Conservation (phyloP, 2,888 invertebrate species). For the Phalera bucephala region DNA sequence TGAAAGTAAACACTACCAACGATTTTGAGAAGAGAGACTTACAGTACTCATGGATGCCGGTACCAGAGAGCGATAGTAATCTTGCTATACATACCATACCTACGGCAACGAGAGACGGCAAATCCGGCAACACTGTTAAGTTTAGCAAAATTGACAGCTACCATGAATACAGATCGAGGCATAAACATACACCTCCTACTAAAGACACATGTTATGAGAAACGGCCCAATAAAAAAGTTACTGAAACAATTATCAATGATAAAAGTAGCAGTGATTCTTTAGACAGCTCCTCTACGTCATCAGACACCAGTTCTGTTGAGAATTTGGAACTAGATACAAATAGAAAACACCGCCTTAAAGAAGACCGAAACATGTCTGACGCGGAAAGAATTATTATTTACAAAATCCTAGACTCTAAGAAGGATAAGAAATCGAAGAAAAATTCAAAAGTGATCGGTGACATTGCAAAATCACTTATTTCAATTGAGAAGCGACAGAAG, state of each 20-base stretch:
- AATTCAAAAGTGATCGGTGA: constrained; percentile 41
- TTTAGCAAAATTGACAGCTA: constrained; percentile 69
- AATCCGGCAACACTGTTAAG: constrained; percentile 59
- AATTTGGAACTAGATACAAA: constrained; percentile 34
- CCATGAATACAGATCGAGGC: constrained; percentile 71
- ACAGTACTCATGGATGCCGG: constrained; percentile 76
- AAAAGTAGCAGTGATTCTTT: constrained; percentile 37
- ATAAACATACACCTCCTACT: constrained; percentile 75
- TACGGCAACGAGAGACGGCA: constrained; percentile 46
- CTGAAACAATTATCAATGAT: constrained; percentile 47
- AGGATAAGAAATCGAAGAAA: constrained; percentile 39
- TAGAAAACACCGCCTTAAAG: constrained; percentile 18
- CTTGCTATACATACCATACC: constrained; percentile 68
- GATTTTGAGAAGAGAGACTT: constrained; percentile 47
- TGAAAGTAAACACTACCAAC: constrained; percentile 16
- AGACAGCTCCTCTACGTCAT: constrained; percentile 41
- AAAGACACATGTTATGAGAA: constrained; percentile 48
- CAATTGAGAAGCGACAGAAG: constrained; percentile 28
- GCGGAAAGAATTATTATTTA: constrained; percentile 71
- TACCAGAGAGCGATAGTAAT: constrained; percentile 66
- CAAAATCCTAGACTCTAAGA: constrained; percentile 62
- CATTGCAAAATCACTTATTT: constrained; percentile 44
- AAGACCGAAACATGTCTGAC: constrained; percentile 47
- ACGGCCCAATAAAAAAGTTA: constrained; percentile 31
- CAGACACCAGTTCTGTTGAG: constrained; percentile 54